Percentiles rank a stretch among this genome's conserved stretches.
Conservation (phyloP, 2,888 invertebrate genomes). For the Hirudinaria manillensis region DNA sequence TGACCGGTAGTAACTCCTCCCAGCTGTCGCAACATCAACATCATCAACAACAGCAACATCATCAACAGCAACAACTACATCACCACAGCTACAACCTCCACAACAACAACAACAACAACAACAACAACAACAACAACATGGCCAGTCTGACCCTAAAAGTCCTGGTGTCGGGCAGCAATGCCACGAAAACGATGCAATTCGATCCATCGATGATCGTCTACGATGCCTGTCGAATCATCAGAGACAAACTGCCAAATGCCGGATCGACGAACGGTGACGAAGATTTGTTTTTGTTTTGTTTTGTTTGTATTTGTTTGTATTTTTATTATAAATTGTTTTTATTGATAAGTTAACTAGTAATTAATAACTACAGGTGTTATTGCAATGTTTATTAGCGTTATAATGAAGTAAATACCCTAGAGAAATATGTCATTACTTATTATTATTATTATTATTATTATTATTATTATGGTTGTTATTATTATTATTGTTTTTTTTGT, state of each 20-base stretch:
- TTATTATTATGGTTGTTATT: too few relatives aligned
- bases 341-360: too few relatives aligned
- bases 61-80: background rate
- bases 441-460: too few relatives aligned
- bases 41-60: background rate
- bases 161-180: conserved; percentile 55
- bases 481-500: too few relatives aligned
- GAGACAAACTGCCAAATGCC: conserved; percentile 88
- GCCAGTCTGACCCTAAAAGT: conserved; percentile 58
- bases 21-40: background rate
- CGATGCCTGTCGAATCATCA: conserved; percentile 88
- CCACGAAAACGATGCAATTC: conserved; percentile 96
- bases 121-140: conserved; percentile 42
- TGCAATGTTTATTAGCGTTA: too few relatives aligned
- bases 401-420: too few relatives aligned
- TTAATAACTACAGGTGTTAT: too few relatives aligned
- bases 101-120: too few relatives aligned
- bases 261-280: conserved; percentile 70
- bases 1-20: background rate
- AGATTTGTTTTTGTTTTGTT: too few relatives aligned
- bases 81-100: background rate
- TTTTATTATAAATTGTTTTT: too few relatives aligned
- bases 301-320: too few relatives aligned
- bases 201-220: conserved; percentile 88
- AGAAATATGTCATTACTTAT: too few relatives aligned